Evolutionary conservation across 2,113 vertebrate species (phyloP).

Genomic region (Trogon melanurus): DNA sequence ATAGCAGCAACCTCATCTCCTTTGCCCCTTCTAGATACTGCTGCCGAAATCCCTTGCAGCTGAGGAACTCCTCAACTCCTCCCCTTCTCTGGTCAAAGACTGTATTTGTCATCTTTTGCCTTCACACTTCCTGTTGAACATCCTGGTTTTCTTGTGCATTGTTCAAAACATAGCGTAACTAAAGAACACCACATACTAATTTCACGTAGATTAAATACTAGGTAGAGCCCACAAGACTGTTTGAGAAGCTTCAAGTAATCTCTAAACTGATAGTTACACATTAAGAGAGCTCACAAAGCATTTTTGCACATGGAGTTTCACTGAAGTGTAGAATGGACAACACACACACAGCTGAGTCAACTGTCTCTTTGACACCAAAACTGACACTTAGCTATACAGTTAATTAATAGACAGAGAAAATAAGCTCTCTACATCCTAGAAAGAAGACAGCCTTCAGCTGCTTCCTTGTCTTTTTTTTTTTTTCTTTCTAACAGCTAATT

Average conservation of each 20-base stretch:
- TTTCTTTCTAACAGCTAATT: background rate
- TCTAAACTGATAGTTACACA: background rate
- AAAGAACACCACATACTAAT: background rate
- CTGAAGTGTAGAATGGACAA: background rate
- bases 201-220: background rate
- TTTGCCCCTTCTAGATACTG: background rate
- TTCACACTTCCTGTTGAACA: background rate
- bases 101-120: fast-evolving
- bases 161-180: background rate
- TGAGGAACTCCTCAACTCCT: too few relatives aligned
- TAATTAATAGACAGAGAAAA: background rate
- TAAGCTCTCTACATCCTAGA: background rate
- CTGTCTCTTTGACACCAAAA: background rate
- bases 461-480: background rate
- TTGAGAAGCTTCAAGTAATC: background rate
- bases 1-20: background rate
- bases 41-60: background rate
- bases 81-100: background rate
- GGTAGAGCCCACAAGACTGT: background rate
- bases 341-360: background rate
- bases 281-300: background rate
- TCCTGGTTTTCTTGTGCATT: background rate
- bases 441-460: background rate
- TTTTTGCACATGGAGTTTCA: background rate
- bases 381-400: background rate